Evolutionary conservation across 2,888 invertebrate genomes (phyloP).

Genomic region (Diaprepes abbreviatus): DNA sequence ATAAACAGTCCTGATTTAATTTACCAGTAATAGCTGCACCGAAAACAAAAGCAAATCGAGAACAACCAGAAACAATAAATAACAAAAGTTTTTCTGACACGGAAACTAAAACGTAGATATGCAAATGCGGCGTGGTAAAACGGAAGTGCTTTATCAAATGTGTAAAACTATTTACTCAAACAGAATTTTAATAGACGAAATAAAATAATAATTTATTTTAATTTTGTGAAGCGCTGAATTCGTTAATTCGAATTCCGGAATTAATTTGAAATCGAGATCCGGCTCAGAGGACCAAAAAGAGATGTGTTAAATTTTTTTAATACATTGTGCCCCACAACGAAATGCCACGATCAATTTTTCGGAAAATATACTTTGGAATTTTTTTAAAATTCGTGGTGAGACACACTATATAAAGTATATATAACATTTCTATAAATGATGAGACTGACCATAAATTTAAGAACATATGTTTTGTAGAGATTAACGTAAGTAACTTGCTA

Average conservation of each 20-base stretch:
- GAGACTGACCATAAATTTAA: too few species aligned
- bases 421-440: too few species aligned
- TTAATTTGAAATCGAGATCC: too few species aligned
- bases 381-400: too few species aligned
- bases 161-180: conserved; percentile 34
- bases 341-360: too few species aligned
- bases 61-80: conserved; percentile 12
- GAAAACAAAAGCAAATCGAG: not conserved
- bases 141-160: conserved; percentile 34
- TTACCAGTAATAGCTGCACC: not conserved
- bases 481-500: too few species aligned
- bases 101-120: conserved; percentile 26
- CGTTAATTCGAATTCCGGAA: not conserved
- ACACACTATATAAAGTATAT: too few species aligned
- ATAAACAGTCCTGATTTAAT: not conserved
- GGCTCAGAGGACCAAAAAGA: too few species aligned
- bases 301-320: too few species aligned
- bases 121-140: conserved; percentile 26
- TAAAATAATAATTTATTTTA: not conserved
- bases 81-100: conserved; percentile 19
- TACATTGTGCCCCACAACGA: too few species aligned
- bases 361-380: too few species aligned
- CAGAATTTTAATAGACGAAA: not conserved
- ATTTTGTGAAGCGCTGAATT: not conserved
- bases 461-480: too few species aligned